phyloP scores from a whole-genome alignment of 2,888 invertebrate genomes.

The Zygogramma bicolorata region DNA sequence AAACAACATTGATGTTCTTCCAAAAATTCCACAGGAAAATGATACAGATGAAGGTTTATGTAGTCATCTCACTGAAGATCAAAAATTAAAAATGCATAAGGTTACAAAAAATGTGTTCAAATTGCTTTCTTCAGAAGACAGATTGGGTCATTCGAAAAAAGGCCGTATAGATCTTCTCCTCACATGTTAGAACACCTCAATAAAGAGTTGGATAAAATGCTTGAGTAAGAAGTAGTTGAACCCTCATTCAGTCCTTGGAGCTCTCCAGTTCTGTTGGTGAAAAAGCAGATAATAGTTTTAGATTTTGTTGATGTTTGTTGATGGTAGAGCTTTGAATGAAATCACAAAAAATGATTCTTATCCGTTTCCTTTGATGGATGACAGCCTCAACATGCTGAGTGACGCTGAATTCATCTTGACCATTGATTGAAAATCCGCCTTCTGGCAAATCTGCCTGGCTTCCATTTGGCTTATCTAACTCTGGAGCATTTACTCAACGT shows the following conservation, averaged over 20 bases:
- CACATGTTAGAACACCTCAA: not conserved
- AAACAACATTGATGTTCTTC: not conserved
- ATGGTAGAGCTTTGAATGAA: slow-evolving; percentile 37
- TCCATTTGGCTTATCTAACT: not conserved
- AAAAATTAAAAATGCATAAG: not conserved
- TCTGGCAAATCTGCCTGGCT: not conserved
- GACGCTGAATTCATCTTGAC: not conserved
- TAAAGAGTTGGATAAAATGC: not conserved
- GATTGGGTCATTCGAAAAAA: not conserved
- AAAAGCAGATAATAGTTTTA: no score
- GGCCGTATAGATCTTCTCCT: not conserved
- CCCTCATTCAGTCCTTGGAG: slow-evolving; percentile 48
- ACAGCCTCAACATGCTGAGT: not conserved
- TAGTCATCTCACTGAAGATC: not conserved
- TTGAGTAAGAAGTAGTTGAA: not conserved
- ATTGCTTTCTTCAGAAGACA: no score
- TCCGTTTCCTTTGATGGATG: not conserved
- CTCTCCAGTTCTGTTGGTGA: slow-evolving; percentile 49
- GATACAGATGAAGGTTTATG: not conserved
- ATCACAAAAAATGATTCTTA: not conserved
- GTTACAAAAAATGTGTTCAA: no score
- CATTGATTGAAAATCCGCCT: not conserved
- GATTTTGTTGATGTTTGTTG: slow-evolving; percentile 30
- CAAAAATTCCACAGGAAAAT: not conserved
- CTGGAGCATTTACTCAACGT: not conserved